These are phyloP conservation scores for Muscidifurax raptorellus DNA, from an alignment of 1,140 invertebrate species.

Conservation along the genomic window DNA sequence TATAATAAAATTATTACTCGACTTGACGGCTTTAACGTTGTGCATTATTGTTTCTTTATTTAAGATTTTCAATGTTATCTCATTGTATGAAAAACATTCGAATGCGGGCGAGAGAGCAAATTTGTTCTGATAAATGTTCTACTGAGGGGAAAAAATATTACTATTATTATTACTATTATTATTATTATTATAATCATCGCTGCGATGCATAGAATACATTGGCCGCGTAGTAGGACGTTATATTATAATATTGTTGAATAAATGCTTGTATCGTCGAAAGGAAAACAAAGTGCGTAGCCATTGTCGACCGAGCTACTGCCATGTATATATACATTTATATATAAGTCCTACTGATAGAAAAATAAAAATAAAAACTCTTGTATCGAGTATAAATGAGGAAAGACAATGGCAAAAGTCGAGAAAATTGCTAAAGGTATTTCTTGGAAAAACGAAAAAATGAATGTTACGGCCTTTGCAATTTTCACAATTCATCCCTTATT, in stretches of 20 bases:
- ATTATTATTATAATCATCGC: too few relatives aligned
- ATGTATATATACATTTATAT: constrained; percentile 68
- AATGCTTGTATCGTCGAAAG: constrained; percentile 70
- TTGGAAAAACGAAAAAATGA: constrained; percentile 28
- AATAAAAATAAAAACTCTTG: constrained; percentile 62
- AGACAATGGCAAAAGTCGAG: constrained; percentile 29
- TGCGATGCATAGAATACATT: constrained; percentile 65
- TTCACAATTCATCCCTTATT: constrained; percentile 31
- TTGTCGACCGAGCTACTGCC: constrained; percentile 66
- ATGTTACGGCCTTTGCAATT: constrained; percentile 39
- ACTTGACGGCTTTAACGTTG: neutral
- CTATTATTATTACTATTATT: too few relatives aligned
- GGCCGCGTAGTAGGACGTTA: constrained; percentile 68
- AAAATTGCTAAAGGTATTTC: constrained; percentile 36
- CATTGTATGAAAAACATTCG: neutral
- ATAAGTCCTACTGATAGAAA: constrained; percentile 42
- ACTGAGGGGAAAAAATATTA: constrained; percentile 49
- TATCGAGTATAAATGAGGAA: constrained; percentile 62
- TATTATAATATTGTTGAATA: constrained; percentile 66
- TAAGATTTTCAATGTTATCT: constrained; percentile 21
- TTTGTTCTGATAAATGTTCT: constrained; percentile 15
- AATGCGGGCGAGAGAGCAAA: neutral
- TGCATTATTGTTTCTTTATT: constrained; percentile 15
- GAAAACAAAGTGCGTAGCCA: constrained; percentile 61
- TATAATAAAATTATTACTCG: neutral